Percentiles rank a stretch among this genome's conserved stretches.
These are phyloP conservation scores for Lycia hirtaria DNA, from an alignment of 2,888 invertebrate species.

Conservation along the genomic window DNA sequence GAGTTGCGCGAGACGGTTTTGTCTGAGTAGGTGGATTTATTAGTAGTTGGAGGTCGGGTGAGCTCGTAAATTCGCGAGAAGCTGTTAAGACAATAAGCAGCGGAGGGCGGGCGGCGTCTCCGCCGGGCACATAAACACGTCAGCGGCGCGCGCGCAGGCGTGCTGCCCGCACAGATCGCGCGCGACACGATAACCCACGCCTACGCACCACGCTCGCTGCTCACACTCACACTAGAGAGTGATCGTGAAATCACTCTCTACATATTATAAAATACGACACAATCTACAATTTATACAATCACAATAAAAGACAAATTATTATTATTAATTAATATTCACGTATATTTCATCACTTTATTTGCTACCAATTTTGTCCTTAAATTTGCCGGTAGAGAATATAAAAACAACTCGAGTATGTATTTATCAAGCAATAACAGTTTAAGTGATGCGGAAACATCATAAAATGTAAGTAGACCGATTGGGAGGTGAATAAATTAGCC, in stretches of 20 bases:
- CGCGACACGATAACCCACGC: conserved; percentile 60
- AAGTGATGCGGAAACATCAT: conserved; percentile 39
- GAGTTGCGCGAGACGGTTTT: conserved; percentile 32
- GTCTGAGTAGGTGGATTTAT: conserved; percentile 54
- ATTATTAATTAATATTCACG: not conserved
- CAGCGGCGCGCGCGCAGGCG: conserved; percentile 50
- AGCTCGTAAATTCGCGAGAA: conserved; percentile 71
- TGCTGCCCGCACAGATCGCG: conserved; percentile 69
- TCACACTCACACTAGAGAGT: conserved; percentile 30
- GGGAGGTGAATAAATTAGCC: conserved; percentile 33
- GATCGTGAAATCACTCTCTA: too few species aligned
- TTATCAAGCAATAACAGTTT: conserved; percentile 26
- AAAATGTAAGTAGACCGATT: conserved; percentile 32
- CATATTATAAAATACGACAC: too few species aligned
- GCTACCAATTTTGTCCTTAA: conserved; percentile 25
- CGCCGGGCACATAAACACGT: conserved; percentile 75
- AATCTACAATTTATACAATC: too few species aligned
- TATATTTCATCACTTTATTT: not conserved
- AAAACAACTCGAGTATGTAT: conserved; percentile 32
- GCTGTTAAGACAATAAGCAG: conserved; percentile 79
- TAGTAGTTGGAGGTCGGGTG: conserved; percentile 59
- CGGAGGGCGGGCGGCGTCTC: conserved; percentile 67
- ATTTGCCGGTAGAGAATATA: conserved; percentile 35
- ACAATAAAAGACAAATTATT: not conserved
- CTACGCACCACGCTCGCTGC: conserved; percentile 54